Conservation (phyloP, 1,140 invertebrate genomes). For the Cydia pomonella region DNA sequence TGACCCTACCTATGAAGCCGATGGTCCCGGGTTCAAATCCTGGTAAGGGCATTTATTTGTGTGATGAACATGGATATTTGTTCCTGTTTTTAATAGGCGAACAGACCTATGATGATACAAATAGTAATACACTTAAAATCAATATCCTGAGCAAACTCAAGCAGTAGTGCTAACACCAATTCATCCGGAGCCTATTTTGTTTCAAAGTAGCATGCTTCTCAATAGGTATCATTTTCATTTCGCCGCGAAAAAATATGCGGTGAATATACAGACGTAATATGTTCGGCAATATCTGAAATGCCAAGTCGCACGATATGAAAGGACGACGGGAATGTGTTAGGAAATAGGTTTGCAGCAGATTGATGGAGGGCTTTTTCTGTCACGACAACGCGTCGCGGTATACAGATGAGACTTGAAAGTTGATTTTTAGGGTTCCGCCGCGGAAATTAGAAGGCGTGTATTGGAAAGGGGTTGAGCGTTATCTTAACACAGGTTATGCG, state of each 20-base stretch:
- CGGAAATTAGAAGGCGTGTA: background rate
- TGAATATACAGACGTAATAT: constrained; percentile 53
- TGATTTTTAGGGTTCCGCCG: constrained; percentile 37
- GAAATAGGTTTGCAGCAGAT: constrained; percentile 63
- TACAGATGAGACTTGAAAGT: constrained; percentile 48
- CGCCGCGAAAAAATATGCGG: constrained; percentile 46
- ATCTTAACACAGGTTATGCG: too few relatives aligned
- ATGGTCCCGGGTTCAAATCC: too few relatives aligned
- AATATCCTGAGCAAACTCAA: too few relatives aligned
- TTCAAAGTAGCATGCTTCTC: background rate
- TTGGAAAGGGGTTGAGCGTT: background rate
- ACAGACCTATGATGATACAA: too few relatives aligned
- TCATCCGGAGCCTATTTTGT: background rate
- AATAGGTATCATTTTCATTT: constrained; percentile 36
- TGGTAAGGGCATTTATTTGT: too few relatives aligned
- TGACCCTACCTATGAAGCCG: too few relatives aligned
- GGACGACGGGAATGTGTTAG: constrained; percentile 57
- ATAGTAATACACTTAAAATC: background rate
- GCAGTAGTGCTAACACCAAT: constrained; percentile 4
- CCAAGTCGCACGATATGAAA: constrained; percentile 55
- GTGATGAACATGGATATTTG: too few relatives aligned
- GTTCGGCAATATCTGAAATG: constrained; percentile 56
- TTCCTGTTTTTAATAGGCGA: too few relatives aligned
- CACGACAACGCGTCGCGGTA: constrained; percentile 50
- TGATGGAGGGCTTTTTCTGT: constrained; percentile 67